These are phyloP conservation scores for Chanos chanos DNA, from an alignment of 2,797 vertebrate genomes.

Conservation along the genomic window DNA sequence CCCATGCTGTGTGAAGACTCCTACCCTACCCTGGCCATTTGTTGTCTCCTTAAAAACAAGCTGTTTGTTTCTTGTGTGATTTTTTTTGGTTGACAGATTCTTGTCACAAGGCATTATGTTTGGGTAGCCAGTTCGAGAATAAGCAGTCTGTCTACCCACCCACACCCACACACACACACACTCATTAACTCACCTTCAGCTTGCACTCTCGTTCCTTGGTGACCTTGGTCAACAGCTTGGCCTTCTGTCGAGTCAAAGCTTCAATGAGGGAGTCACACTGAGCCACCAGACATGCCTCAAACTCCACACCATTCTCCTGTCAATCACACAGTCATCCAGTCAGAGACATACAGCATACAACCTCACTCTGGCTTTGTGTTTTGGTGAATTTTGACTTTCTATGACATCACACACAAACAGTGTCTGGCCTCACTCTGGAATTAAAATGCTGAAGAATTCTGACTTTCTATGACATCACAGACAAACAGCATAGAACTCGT, in stretches of 20 bases:
- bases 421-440: too few species aligned
- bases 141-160: background rate
- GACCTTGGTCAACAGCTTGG: conserved; percentile 96
- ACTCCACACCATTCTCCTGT: conserved; percentile 94
- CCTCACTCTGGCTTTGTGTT: too few species aligned
- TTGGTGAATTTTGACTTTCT: too few species aligned
- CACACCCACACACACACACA: background rate
- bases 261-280: conserved; percentile 97
- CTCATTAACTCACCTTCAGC: conserved; percentile 80
- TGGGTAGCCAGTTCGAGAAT: conserved; percentile 7
- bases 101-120: conserved; percentile 8
- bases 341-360: conserved; percentile 12
- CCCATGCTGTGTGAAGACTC: background rate
- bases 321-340: conserved; percentile 36
- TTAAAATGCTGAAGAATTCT: too few species aligned
- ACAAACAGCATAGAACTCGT: too few species aligned
- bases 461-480: too few species aligned
- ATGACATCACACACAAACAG: conserved; percentile 25
- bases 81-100: background rate
- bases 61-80: background rate
- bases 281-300: conserved; percentile 94
- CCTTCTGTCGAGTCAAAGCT: conserved; percentile 91
- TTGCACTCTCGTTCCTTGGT: conserved; percentile 97
- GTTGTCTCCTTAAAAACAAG: background rate
- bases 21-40: background rate